Evolutionary conservation across 2,797 vertebrate species (phyloP).

Genomic region (Lagorchestes hirsutus): DNA sequence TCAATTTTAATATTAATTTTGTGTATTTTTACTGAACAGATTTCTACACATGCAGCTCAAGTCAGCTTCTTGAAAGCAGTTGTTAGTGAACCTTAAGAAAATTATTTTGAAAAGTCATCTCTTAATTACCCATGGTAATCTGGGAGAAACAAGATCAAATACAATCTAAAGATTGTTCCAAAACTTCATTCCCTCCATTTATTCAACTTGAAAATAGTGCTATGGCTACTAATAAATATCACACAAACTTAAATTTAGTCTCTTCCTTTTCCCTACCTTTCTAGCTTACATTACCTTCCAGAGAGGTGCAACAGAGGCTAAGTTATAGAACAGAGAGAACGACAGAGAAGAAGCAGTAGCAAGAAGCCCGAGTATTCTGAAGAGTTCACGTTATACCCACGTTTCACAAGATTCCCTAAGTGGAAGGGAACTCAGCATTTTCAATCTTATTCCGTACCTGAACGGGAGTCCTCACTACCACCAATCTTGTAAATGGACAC

Average conservation of each 20-base stretch:
- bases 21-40: slow-evolving; percentile 33
- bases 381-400: not conserved
- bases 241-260: slow-evolving; percentile 3
- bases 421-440: not conserved
- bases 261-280: slow-evolving; percentile 35
- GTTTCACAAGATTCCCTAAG: not conserved
- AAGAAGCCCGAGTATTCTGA: not conserved
- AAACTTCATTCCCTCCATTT: not conserved
- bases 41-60: not conserved
- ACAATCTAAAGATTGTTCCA: slow-evolving; percentile 28
- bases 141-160: slow-evolving; percentile 49
- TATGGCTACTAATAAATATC: slow-evolving; percentile 1
- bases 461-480: not conserved
- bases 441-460: not conserved
- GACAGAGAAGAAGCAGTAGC: not conserved
- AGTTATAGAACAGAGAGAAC: not conserved
- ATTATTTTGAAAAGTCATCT: slow-evolving; percentile 40
- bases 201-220: slow-evolving; percentile 14
- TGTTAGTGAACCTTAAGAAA: slow-evolving; percentile 42
- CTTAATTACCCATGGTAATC: slow-evolving; percentile 54
- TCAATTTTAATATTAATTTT: slow-evolving; percentile 57
- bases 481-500: not conserved
- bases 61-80: slow-evolving; percentile 24
- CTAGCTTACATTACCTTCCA: not conserved
- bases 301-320: not conserved